These are phyloP conservation scores for Caenorhabditis sinica DNA, from an alignment of 2,888 invertebrate genomes.

Conservation along the genomic window DNA sequence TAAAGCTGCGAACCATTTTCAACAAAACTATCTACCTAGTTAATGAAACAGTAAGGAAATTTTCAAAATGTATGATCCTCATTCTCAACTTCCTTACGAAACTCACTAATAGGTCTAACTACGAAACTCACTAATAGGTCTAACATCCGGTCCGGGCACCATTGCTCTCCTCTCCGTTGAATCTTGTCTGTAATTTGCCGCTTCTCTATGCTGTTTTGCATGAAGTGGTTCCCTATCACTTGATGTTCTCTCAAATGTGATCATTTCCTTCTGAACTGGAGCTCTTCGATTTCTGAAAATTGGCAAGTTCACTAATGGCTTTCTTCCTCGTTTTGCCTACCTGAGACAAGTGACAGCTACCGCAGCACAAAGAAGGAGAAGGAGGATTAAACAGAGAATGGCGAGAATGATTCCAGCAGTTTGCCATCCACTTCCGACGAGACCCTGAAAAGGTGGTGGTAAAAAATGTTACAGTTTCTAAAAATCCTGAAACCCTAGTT, in stretches of 20 bases:
- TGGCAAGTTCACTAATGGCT: background rate
- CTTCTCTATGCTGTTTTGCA: slow-evolving; percentile 20
- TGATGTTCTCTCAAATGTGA: slow-evolving; percentile 25
- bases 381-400: slow-evolving; percentile 67
- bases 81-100: too few relatives aligned
- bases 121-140: slow-evolving; percentile 70
- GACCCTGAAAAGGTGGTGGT: slow-evolving; percentile 57
- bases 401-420: slow-evolving; percentile 78
- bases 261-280: slow-evolving; percentile 55
- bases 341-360: slow-evolving; percentile 34
- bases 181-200: slow-evolving; percentile 51
- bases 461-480: background rate
- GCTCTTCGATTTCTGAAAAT: slow-evolving; percentile 49
- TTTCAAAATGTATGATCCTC: too few relatives aligned
- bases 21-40: too few relatives aligned
- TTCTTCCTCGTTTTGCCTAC: background rate
- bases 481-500: too few relatives aligned
- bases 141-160: slow-evolving; percentile 62
- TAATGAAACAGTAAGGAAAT: background rate
- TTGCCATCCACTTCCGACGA: slow-evolving; percentile 75
- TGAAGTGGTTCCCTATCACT: slow-evolving; percentile 58
- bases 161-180: slow-evolving; percentile 60
- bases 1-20: too few relatives aligned
- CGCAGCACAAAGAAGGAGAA: slow-evolving; percentile 63
- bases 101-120: too few relatives aligned